Evolutionary conservation across 2,113 vertebrate genomes (phyloP).

Genomic region (Gasterosteus nipponicus): DNA sequence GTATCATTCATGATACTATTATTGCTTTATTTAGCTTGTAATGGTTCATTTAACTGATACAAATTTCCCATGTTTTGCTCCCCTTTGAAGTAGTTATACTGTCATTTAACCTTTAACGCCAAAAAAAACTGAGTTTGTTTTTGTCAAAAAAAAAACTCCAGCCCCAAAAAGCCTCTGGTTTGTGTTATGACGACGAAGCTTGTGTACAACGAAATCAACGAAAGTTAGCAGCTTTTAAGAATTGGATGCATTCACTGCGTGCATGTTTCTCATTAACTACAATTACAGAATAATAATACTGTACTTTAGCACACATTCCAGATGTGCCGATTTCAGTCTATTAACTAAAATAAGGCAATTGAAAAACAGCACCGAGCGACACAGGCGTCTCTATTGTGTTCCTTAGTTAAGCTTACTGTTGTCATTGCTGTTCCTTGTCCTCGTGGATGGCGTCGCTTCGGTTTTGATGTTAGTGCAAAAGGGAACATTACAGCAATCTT

Average conservation of each 20-base stretch:
- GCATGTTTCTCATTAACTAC: conserved; percentile 60
- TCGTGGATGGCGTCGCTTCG: neutral
- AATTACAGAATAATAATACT: conserved; percentile 41
- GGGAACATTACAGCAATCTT: too few species aligned
- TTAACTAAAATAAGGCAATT: neutral
- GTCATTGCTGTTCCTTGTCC: neutral
- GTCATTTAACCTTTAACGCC: conserved; percentile 12
- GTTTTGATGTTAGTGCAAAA: neutral
- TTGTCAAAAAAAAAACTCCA: conserved; percentile 33
- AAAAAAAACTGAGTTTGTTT: conserved; percentile 12
- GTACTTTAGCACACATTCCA: conserved; percentile 29
- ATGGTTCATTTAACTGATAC: conserved; percentile 45
- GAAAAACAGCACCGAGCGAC: neutral
- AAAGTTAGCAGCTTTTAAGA: conserved; percentile 52
- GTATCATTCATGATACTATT: conserved; percentile 40
- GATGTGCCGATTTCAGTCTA: conserved; percentile 20
- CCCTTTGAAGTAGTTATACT: neutral
- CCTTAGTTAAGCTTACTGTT: neutral
- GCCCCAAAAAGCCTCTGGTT: conserved; percentile 66
- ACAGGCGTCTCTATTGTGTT: neutral
- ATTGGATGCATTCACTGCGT: conserved; percentile 42
- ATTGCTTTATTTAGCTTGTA: conserved; percentile 51
- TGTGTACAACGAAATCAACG: conserved; percentile 40
- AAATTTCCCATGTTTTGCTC: neutral
- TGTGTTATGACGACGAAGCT: conserved; percentile 65